phyloP scores from a whole-genome alignment of 1,140 invertebrate genomes.

The Paralvinella palmiformis region DNA sequence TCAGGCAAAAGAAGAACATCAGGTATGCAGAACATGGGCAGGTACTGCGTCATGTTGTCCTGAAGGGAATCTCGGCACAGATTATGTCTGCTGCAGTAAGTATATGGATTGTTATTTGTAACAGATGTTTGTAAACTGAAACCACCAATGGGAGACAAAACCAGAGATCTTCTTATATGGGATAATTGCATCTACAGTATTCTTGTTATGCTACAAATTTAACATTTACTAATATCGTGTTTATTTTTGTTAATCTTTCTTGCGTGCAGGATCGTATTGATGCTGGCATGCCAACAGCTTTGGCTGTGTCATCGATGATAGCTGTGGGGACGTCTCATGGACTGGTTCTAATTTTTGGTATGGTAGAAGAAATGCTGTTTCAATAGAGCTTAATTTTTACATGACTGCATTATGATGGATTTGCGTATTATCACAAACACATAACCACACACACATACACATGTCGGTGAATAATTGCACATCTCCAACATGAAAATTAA shows the following conservation, averaged over 20 bases:
- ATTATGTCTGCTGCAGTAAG: constrained; percentile 71
- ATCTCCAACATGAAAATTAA: no score
- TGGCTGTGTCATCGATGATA: constrained; percentile 67
- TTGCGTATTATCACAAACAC: no score
- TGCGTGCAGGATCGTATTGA: constrained; percentile 66
- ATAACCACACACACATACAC: no score
- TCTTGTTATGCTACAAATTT: no score
- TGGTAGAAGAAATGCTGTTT: no score
- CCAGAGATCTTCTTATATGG: no score
- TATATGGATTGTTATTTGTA: constrained; percentile 14
- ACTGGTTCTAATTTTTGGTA: constrained; percentile 80
- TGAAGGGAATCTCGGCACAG: constrained; percentile 80
- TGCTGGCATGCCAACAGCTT: constrained; percentile 77
- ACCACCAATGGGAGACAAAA: not conserved
- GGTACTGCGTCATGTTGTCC: constrained; percentile 70
- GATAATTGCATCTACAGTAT: no score
- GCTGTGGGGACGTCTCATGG: constrained; percentile 91
- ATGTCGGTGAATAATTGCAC: no score
- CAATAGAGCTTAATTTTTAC: no score
- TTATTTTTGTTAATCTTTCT: not conserved
- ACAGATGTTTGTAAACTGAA: not conserved
- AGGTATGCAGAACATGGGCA: constrained; percentile 56
- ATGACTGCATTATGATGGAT: no score
- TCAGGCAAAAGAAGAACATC: constrained; percentile 29
- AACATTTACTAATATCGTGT: no score